Percentiles rank a stretch among this genome's conserved stretches.
Conservation (phyloP, 2,797 vertebrate species). For the Rhinella marina region DNA sequence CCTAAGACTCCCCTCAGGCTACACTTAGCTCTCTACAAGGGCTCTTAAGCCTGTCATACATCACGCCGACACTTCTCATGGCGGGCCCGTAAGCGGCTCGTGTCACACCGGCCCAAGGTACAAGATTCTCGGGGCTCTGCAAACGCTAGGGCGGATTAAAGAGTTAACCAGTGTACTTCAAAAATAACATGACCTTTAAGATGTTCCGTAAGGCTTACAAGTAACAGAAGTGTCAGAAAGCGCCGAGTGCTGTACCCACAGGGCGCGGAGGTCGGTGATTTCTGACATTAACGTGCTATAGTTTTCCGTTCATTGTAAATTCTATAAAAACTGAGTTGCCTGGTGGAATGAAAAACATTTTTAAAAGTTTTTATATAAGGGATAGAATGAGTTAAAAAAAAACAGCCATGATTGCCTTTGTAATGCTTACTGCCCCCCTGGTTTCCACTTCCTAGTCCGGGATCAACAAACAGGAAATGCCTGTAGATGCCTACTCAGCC, state of each 20-base stretch:
- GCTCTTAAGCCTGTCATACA: conserved; percentile 43
- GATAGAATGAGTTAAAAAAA: no score
- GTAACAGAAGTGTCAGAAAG: not conserved
- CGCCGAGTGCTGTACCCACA: not conserved
- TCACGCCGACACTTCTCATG: conserved; percentile 42
- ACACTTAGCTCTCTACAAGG: conserved; percentile 46
- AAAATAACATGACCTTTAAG: conserved; percentile 25
- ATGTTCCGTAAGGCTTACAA: not conserved
- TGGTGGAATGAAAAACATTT: no score
- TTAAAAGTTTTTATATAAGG: no score
- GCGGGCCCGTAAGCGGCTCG: not conserved
- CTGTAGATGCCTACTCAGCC: no score
- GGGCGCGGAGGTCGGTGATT: not conserved
- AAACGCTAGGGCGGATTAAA: conserved; percentile 7
- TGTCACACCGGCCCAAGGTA: conserved; percentile 1
- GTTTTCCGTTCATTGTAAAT: not conserved
- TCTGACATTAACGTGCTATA: not conserved
- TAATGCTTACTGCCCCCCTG: no score
- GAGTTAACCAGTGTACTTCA: not conserved
- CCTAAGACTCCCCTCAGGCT: conserved; percentile 44
- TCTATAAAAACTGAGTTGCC: no score
- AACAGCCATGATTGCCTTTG: no score
- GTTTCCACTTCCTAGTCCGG: no score
- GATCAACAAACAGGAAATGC: no score
- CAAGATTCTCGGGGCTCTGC: not conserved